Evolutionary conservation across 2,113 vertebrate species (phyloP).

Genomic region (Gallinago media): DNA sequence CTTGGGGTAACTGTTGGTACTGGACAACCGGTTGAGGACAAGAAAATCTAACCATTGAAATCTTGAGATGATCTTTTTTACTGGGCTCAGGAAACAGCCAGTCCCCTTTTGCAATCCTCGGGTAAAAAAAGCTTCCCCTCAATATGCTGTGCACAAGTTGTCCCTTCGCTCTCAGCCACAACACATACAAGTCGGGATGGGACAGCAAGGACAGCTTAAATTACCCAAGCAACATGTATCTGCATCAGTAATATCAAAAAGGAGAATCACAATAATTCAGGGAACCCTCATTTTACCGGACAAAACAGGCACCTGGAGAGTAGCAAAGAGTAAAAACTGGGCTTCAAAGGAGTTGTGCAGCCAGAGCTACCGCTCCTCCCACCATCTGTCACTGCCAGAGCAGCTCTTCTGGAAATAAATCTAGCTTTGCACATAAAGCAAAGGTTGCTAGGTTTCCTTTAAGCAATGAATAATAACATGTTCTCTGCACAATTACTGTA

Average conservation of each 20-base stretch:
- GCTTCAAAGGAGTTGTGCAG: not conserved
- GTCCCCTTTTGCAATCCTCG: not conserved
- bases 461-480: constrained; percentile 36
- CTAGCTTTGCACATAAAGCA: constrained; percentile 10
- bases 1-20: not conserved
- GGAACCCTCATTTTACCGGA: not conserved
- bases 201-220: not conserved
- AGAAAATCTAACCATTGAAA: not conserved
- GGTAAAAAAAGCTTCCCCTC: not conserved
- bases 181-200: not conserved
- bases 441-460: constrained; percentile 63
- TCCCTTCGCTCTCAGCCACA: not conserved
- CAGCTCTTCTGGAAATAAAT: not conserved
- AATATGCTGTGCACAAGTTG: accelerated
- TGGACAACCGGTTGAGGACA: not conserved
- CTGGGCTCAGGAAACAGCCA: not conserved
- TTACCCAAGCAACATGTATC: not conserved
- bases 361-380: not conserved
- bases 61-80: not conserved
- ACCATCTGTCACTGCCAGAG: not conserved
- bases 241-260: not conserved
- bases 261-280: not conserved
- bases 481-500: constrained; percentile 31
- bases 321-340: not conserved
- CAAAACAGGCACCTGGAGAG: not conserved